Base-by-base conservation (phyloP, 2,113 vertebrate genomes). In the Tragelaphus strepsiceros region DNA sequence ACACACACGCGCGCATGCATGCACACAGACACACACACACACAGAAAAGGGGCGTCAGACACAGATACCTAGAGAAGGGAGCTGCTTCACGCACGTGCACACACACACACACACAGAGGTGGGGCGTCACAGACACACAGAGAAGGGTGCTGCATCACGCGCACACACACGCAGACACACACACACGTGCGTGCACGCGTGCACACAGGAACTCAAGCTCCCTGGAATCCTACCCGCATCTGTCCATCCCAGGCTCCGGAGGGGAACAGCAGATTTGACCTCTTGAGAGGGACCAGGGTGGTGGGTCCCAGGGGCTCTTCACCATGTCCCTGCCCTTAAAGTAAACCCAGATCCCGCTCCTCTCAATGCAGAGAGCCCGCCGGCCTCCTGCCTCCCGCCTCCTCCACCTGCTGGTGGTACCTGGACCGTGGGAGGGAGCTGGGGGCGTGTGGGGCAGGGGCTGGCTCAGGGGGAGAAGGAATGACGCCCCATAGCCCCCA, bases 1-100 rank as follows among this genome's bases (percentile, higher is more conserved):
- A 58, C 56, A 1, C 46, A 2, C 2, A 2, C 0, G 2, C n/a
- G n/a, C n/a, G n/a, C n/a, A 39, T 39, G 39, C 39, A 4, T 39
- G 39, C 46, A 46, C 46, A 46, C 46, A 46, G 46, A 46, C 7
- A 7, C 15, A 24, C 35, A 54, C 54, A 46, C 2, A 46, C 46
- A 56, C 54, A 56, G 0, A 56, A 2, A 7, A 19, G 2, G 54
- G 54, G 54, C 54, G 0, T 22, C 54, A 56, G 54, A 53, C 7
- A 46, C 15, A 53, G 15, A 53, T 3, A 46, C 39, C 39, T 39
- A 39, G 39, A 39, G 39, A 43, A 43, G 43, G 43, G 43, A 43
- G 43, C 43, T 43, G 43, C 43, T 43, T 43, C 43, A 43, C 43
- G 43, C 43, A 43, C 5, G 1, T 43, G 43, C 43, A 43, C 24